Conservation (phyloP, 2,797 vertebrate genomes). For the Mergus octosetaceus region DNA sequence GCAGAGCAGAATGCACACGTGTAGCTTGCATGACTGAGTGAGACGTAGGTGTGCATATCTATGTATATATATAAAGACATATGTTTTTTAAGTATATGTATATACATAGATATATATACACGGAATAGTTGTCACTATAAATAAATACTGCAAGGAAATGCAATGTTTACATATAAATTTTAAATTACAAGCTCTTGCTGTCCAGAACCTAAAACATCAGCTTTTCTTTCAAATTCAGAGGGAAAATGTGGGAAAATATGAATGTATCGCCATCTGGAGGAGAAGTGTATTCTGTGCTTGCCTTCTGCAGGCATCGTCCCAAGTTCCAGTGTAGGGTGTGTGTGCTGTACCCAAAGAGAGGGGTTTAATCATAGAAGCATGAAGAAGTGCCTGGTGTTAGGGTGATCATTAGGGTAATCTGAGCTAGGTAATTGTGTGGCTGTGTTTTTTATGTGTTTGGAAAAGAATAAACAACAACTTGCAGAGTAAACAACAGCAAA, state of each 20-base stretch:
- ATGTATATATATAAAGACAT: neutral
- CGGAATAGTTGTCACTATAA: neutral
- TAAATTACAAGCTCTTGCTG: neutral
- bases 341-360: neutral
- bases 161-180: neutral
- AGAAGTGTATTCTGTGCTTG: neutral
- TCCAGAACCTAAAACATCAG: neutral
- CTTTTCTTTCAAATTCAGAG: neutral
- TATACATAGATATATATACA: neutral
- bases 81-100: neutral
- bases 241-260: neutral
- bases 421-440: neutral
- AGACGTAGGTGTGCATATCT: neutral
- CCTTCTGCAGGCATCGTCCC: rapidly evolving
- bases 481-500: neutral
- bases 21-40: neutral
- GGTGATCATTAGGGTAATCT: neutral
- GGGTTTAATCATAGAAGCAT: rapidly evolving
- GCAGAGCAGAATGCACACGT: neutral
- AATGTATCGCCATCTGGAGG: conserved; percentile 54
- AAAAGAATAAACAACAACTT: neutral
- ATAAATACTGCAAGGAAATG: conserved; percentile 8
- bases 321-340: rapidly evolving
- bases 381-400: neutral
- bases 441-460: neutral